Evolutionary conservation across 30 jellyfish, hydroid and myxozoan species (phyloP), one percentile per base, ranked within the genome.

Genomic region (Kudoa iwatai): DNA sequence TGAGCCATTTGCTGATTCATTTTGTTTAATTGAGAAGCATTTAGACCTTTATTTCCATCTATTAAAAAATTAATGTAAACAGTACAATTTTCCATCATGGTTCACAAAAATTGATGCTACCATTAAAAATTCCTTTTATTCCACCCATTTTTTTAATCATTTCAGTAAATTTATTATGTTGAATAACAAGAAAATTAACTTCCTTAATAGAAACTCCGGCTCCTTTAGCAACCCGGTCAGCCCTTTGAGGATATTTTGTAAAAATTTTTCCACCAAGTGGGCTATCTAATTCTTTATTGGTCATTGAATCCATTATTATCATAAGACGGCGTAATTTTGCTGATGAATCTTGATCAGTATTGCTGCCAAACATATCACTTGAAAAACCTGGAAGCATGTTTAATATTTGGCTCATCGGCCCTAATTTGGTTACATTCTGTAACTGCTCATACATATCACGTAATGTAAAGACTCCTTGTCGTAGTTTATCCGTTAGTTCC

Each of bases 391-490:
- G 36, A 6, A 28, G 7, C 7, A 28, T 6, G 17, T 60, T 87
- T 87, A 77, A 60, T 35, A 77, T 77, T 44, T 77, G 96, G 40
- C 96, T 63, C 49, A 77, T 60, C 12, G 96, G 88, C 3, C 96
- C 96, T 84, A 77, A 57, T 43, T 77, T 77, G 87, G 62, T 77
- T 39, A 77, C 64, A 32, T 77, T 77, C 32, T 77, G 96, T 51
- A 77, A 77, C 43, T 77, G 96, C 39, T 77, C 96, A 38, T 77
- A 77, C 96, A 77, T 77, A 40, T 77, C 96, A 1, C 96, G 88
- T 23, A 77, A 50, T 24, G 96, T 77, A 46, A 77, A 77, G 17
- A 77, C 88, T 31, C 96, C 96, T 77, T 77, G 96, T 36, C 62
- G 61, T 19, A 77, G 48, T 40, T 77, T 77, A 16, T 58, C 96